Evolutionary conservation across 2,797 vertebrate genomes (phyloP), one percentile per base, ranked within the genome.

Genomic region (Oreochromis mossambicus): DNA sequence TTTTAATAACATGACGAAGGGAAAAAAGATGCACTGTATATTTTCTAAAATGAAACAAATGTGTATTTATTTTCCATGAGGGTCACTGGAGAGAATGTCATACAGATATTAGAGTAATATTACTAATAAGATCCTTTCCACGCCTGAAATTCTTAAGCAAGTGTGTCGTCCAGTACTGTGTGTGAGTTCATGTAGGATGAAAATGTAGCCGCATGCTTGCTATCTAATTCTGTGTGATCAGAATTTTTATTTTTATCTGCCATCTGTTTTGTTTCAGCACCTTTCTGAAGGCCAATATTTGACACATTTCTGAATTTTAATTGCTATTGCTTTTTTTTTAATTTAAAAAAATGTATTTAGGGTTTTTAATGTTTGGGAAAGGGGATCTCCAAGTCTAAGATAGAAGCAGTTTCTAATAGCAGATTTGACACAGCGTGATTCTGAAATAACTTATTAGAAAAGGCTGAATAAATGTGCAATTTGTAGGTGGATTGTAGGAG

Each of bases 141-240:
- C 92, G 88, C 94, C 95, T 96, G 92, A 94, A 93, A 91, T 93
- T 95, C 92, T 94, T 92, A 94, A 95, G 95, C 95, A 96, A 95
- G 95, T 95, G 93, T 96, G 95, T 95, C 78, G 94, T 96, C 94
- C 94, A 95, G 96, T 97, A 93, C 92, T 85, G 94, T 95, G 95
- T 91, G 96, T 96, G 95, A 95, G 92, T 94, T 95, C 92, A 95
- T 95, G 93, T 96, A 96, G 95, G 92, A 96, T 95, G 95, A 95
- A 95, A 92, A 95, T 92, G 94, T 97, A 96, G 94, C 95, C 94
- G 96, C 96, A 96, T 97, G 96, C 96, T 96, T 95, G 96, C 94
- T 95, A 92, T 95, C 87, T 91, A 95, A 92, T 87, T 92, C 92
- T 94, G 90, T 93, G 92, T 95, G 90, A 80, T 94, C 92, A 77